phyloP scores from a whole-genome alignment of 2,888 invertebrate species.

The Tridacna gigas region DNA sequence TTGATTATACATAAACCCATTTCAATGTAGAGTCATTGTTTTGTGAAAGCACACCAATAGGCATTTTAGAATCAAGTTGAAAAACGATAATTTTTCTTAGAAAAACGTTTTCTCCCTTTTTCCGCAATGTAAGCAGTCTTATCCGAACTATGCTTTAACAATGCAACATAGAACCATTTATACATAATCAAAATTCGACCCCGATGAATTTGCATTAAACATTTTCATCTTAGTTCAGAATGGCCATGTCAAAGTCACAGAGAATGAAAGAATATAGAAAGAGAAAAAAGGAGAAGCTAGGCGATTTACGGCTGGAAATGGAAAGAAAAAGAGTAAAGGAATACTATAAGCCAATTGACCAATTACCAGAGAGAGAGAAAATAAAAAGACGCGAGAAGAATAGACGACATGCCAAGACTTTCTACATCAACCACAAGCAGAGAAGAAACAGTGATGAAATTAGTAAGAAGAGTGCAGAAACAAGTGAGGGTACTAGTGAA shows the following conservation, averaged over 20 bases:
- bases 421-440: constrained; percentile 5
- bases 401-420: constrained; percentile 3
- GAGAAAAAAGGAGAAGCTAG: constrained; percentile 2
- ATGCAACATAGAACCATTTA: too few relatives aligned
- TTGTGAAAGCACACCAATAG: too few relatives aligned
- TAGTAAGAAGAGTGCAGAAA: not conserved
- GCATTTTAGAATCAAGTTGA: too few relatives aligned
- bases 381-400: not conserved
- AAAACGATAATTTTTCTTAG: too few relatives aligned
- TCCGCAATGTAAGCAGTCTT: too few relatives aligned
- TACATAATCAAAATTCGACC: too few relatives aligned
- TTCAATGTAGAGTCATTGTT: too few relatives aligned
- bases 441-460: not conserved
- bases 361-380: not conserved
- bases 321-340: not conserved
- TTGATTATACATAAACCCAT: too few relatives aligned
- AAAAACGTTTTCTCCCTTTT: too few relatives aligned
- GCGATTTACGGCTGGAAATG: not conserved
- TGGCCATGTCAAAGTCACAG: constrained; percentile 15
- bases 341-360: not conserved
- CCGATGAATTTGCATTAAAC: too few relatives aligned
- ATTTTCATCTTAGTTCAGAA: too few relatives aligned
- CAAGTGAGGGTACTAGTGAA: constrained; percentile 14
- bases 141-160: too few relatives aligned
- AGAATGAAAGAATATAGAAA: constrained; percentile 12